These are phyloP conservation scores for Riparia riparia DNA, from an alignment of 2,113 vertebrate species.

Conservation along the genomic window DNA sequence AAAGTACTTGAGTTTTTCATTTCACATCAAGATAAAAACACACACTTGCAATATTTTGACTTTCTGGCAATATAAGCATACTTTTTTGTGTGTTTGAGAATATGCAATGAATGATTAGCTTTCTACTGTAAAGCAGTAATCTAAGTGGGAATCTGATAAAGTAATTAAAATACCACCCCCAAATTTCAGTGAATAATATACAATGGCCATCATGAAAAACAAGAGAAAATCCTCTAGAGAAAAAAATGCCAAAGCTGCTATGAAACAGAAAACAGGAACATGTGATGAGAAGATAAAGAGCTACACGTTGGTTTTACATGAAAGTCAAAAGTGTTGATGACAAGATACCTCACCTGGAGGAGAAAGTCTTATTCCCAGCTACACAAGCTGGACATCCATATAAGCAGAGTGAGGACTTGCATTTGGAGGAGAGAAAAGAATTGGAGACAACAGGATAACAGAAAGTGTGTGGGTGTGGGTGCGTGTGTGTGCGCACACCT, in stretches of 20 bases:
- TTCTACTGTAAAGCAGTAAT: not conserved
- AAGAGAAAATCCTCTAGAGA: not conserved
- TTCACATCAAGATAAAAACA: not conserved
- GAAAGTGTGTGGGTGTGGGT: not conserved
- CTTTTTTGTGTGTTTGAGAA: not conserved
- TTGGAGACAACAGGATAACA: not conserved
- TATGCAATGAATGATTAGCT: not conserved
- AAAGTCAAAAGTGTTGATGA: not conserved
- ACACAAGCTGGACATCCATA: not conserved
- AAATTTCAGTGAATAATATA: not conserved
- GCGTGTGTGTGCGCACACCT: fast-evolving
- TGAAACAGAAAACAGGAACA: not conserved
- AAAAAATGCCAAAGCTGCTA: not conserved
- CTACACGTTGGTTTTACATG: not conserved
- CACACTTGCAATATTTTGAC: not conserved
- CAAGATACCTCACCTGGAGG: not conserved
- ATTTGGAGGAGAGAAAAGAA: not conserved
- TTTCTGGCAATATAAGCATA: not conserved
- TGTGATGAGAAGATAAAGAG: not conserved
- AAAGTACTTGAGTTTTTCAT: not conserved
- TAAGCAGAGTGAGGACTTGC: not conserved
- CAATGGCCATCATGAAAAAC: not conserved
- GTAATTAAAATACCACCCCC: not conserved
- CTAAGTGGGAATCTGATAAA: not conserved
- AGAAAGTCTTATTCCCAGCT: not conserved